These are phyloP conservation scores for Acanthis flammea DNA, from an alignment of 2,797 vertebrate species.

Conservation along the genomic window DNA sequence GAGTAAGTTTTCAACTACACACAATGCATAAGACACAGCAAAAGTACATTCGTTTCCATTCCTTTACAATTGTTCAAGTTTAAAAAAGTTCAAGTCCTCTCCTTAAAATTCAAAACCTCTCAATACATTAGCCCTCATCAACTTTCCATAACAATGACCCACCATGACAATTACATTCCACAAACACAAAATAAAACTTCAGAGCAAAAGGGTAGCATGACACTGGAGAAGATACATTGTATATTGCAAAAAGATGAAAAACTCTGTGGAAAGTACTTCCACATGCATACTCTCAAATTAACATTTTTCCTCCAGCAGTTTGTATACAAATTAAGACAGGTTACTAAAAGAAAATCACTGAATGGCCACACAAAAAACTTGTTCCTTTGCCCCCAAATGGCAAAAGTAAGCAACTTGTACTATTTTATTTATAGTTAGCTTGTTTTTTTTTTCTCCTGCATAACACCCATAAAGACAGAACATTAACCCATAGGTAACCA, in stretches of 20 bases:
- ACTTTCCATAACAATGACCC: neutral
- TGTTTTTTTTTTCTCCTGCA: neutral
- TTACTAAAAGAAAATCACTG: neutral
- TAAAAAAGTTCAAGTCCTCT: neutral
- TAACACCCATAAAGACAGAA: neutral
- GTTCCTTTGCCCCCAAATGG: neutral
- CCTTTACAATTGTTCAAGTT: neutral
- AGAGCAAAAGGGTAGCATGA: neutral
- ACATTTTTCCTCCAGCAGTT: neutral
- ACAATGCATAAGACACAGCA: neutral
- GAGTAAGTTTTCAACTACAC: neutral
- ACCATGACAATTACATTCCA: neutral
- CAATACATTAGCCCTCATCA: neutral
- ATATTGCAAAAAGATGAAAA: neutral
- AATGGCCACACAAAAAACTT: neutral
- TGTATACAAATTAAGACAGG: neutral
- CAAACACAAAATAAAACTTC: neutral
- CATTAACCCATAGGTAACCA: neutral
- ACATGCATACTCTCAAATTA: neutral
- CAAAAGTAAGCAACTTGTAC: neutral
- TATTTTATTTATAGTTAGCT: neutral
- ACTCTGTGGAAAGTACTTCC: fast-evolving
- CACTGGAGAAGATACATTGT: neutral
- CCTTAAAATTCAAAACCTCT: neutral
- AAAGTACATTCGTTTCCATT: neutral